These are phyloP conservation scores for Gryllus longicercus DNA, from an alignment of 2,888 invertebrate genomes.

Conservation along the genomic window DNA sequence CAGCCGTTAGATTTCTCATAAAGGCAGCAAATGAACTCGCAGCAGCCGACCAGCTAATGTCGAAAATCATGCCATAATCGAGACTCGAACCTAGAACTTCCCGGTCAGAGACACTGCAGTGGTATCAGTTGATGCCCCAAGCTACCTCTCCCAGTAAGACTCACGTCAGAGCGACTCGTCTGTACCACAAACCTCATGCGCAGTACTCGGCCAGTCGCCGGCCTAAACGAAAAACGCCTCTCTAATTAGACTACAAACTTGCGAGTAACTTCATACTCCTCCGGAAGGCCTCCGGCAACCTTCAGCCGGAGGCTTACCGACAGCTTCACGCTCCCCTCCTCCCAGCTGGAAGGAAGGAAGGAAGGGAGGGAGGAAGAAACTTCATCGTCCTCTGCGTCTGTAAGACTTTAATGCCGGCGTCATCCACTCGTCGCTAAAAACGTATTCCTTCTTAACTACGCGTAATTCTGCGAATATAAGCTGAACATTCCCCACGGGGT, in stretches of 20 bases:
- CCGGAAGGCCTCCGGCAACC: background rate
- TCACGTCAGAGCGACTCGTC: no score
- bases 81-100: no score
- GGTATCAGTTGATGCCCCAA: no score
- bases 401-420: conserved; percentile 7
- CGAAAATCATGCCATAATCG: no score
- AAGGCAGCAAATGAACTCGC: background rate
- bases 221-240: background rate
- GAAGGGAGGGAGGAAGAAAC: background rate
- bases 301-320: background rate
- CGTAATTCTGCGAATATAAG: conserved; percentile 5
- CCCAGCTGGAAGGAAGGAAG: background rate
- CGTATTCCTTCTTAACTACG: conserved; percentile 8
- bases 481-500: background rate
- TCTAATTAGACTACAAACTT: background rate
- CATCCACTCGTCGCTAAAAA: conserved; percentile 6
- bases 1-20: no score
- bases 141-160: no score
- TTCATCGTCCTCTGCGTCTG: conserved; percentile 1
- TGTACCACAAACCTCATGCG: no score
- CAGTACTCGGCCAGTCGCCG: background rate
- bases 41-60: background rate
- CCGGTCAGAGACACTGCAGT: no score
- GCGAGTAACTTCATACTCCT: background rate
- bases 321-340: background rate